These are phyloP conservation scores for Cyclopterus lumpus DNA, from an alignment of 2,797 vertebrate species.

Conservation along the genomic window DNA sequence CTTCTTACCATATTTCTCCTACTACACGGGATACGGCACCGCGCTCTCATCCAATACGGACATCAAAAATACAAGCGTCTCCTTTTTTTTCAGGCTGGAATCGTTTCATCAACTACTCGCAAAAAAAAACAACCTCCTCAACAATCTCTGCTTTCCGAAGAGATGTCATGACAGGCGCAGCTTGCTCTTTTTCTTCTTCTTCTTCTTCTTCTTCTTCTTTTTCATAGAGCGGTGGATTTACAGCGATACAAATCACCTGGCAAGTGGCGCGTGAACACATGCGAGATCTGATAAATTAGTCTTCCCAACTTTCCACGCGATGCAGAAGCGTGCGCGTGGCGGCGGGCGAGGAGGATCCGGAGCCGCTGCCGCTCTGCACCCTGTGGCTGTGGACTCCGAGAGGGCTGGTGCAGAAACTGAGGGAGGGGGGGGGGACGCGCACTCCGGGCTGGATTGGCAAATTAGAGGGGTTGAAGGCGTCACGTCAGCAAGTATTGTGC, in stretches of 20 bases:
- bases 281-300: conserved; percentile 18
- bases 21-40: conserved; percentile 13
- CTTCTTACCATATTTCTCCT: conserved; percentile 63
- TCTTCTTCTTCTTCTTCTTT: conserved; percentile 23
- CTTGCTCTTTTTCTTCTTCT: not conserved
- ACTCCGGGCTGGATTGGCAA: conserved; percentile 61
- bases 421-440: not conserved
- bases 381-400: conserved; percentile 49
- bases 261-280: not conserved
- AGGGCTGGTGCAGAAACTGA: conserved; percentile 55
- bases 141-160: conserved; percentile 1
- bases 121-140: conserved; percentile 17
- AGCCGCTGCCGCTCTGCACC: conserved; percentile 45
- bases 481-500: conserved; percentile 66
- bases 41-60: conserved; percentile 39
- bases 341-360: conserved; percentile 18
- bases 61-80: conserved; percentile 22
- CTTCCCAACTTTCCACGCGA: conserved; percentile 63
- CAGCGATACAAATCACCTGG: conserved; percentile 20
- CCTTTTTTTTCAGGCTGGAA: not conserved
- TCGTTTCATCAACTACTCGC: conserved; percentile 1
- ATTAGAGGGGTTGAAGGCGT: conserved; percentile 56
- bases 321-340: not conserved
- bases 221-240: conserved; percentile 15
- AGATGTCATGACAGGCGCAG: conserved; percentile 16